Conservation (phyloP, 2,888 invertebrate species). For the Mimachlamys varia region DNA sequence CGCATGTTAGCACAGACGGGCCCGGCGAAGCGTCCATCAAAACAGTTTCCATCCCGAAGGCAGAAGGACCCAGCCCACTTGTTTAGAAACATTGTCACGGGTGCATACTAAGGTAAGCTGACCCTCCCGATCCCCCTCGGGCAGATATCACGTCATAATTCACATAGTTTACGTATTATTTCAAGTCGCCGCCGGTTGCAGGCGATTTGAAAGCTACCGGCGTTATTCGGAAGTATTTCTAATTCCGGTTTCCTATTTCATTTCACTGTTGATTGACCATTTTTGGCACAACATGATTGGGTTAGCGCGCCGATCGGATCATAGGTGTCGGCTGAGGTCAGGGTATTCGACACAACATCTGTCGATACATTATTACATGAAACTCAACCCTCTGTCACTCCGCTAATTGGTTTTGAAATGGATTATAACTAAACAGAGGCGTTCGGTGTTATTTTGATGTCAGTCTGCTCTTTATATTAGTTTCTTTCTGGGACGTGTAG, state of each 20-base stretch:
- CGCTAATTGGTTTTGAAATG: neutral
- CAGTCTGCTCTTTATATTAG: neutral
- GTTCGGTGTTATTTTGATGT: neutral
- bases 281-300: constrained; percentile 25
- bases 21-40: constrained; percentile 31
- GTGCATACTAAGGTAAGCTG: neutral
- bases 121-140: neutral
- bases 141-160: neutral
- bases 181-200: neutral
- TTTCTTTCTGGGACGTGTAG: neutral
- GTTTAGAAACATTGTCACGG: neutral
- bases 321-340: constrained; percentile 13
- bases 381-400: neutral
- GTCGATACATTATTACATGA: neutral
- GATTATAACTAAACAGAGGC: neutral
- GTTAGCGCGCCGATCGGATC: constrained; percentile 8
- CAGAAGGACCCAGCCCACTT: constrained; percentile 1
- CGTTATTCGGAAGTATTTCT: constrained; percentile 32
- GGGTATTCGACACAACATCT: neutral
- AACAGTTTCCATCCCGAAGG: constrained; percentile 22
- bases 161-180: neutral
- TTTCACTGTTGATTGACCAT: constrained; percentile 33
- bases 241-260: constrained; percentile 34
- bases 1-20: constrained; percentile 20
- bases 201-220: constrained; percentile 20